Evolutionary conservation across 2,113 vertebrate species (phyloP), one percentile per base, ranked within the genome.

Genomic region (Aix galericulata): DNA sequence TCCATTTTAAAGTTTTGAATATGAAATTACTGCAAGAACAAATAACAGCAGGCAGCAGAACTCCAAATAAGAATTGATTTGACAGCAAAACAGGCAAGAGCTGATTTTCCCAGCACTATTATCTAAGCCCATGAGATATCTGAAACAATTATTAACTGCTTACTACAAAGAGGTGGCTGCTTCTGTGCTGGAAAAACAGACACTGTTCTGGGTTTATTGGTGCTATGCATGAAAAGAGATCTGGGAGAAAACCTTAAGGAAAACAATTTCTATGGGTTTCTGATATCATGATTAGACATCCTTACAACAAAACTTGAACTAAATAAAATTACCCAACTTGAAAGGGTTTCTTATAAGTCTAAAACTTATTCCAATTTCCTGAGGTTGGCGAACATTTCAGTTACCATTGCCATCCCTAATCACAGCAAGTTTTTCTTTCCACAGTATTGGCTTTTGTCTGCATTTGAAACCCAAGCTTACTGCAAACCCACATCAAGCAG

Each of bases 401-500:
- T 83, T 86, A 77, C 29, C 10, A 16, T 7, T 91, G 75, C 93
- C 46, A 88, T 66, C 38, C 53, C 79, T 93, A 89, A 94, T 88
- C 72, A 83, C 59, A 71, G 38, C 27, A 81, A 91, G 75, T 32
- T 95, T 85, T 93, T 63, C 58, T 50, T 55, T 89, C 89, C 87
- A 94, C 85, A 94, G 25, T 85, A 25, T 50, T 88, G 60, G 59
- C n/a, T 93, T 83, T 89, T 91, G 64, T 67, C 75, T 83, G 82
- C 91, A 95, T 92, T 78, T 88, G 91, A 95, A 97, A 95, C 56
- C 32, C 46, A 86, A 94, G 79, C 72, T 71, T 85, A 91, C 88
- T 63, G 50, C 72, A 95, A 95, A 97, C 55, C 93, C 94, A 93
- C 93, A 97, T 95, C 93, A 97, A 96, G 76, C 22, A 95, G 55